A percentile compares a stretch with the other conserved stretches of the same genome.
Conservation (phyloP, 2,113 vertebrate species). For the Grammomys dolichurus region DNA sequence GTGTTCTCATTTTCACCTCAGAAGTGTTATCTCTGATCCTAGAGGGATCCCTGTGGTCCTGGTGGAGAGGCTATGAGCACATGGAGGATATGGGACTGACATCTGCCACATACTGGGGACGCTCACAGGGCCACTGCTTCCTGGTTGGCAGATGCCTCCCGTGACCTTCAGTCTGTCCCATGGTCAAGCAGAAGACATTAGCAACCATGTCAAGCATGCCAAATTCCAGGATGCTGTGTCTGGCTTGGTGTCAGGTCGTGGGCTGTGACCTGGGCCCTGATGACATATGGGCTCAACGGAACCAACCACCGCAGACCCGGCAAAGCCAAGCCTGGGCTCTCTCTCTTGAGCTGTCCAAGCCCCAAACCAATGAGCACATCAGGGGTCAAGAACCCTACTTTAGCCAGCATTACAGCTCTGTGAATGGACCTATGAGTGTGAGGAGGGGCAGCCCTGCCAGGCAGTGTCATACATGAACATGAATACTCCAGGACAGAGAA, state of each 20-base stretch:
- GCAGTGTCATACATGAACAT: rapidly evolving
- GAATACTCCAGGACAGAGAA: background rate
- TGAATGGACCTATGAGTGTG: rapidly evolving
- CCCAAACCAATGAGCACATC: background rate
- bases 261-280: background rate
- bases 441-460: background rate
- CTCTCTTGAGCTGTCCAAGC: background rate
- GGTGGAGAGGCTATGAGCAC: rapidly evolving
- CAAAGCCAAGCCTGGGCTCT: background rate
- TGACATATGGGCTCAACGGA: background rate
- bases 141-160: background rate
- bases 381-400: background rate
- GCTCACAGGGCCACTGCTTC: background rate
- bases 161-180: background rate
- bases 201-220: background rate
- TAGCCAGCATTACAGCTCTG: rapidly evolving
- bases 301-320: background rate
- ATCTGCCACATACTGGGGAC: background rate
- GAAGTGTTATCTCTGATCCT: no score
- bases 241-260: background rate
- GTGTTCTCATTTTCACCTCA: background rate
- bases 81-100: background rate
- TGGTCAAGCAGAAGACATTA: background rate
- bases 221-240: background rate
- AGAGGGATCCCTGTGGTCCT: background rate